A percentile compares a stretch with the other conserved stretches of the same genome.
Evolutionary conservation across 2,888 invertebrate species (phyloP).

Genomic region (Aphidius colemani): DNA sequence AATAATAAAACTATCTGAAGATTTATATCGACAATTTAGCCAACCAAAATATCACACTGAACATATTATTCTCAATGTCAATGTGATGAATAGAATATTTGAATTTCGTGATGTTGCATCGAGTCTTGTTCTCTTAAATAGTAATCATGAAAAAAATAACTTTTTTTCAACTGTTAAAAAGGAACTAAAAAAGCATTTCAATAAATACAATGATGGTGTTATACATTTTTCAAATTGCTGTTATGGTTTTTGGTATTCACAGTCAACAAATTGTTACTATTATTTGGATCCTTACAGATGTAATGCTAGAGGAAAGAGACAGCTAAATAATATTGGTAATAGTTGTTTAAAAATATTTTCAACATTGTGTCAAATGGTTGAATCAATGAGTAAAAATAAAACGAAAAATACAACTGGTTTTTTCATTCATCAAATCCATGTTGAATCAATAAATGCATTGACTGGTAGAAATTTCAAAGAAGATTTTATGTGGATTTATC

Average conservation of each 20-base stretch:
- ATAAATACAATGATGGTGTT: slow-evolving; percentile 44
- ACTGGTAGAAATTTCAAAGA: slow-evolving; percentile 44
- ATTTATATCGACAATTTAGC: slow-evolving; percentile 45
- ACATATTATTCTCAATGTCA: slow-evolving; percentile 49
- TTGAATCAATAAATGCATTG: slow-evolving; percentile 47
- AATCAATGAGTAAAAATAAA: slow-evolving; percentile 48
- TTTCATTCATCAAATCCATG: slow-evolving; percentile 51
- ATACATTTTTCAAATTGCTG: slow-evolving; percentile 56
- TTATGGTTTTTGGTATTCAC: slow-evolving; percentile 56
- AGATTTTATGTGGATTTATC: slow-evolving; percentile 56
- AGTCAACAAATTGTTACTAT: slow-evolving; percentile 47
- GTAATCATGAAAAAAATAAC: slow-evolving; percentile 37
- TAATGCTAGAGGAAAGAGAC: slow-evolving; percentile 42
- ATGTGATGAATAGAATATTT: slow-evolving; percentile 51
- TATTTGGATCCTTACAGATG: slow-evolving; percentile 55
- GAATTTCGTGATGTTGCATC: slow-evolving; percentile 50
- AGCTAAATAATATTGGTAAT: slow-evolving; percentile 33
- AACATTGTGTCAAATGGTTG: slow-evolving; percentile 46
- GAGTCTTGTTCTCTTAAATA: slow-evolving; percentile 35
- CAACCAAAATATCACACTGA: slow-evolving; percentile 48
- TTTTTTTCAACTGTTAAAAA: slow-evolving; percentile 39
- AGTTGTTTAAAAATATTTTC: slow-evolving; percentile 50
- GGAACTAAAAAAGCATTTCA: slow-evolving; percentile 44
- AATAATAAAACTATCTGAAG: slow-evolving; percentile 48
- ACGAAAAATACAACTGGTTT: slow-evolving; percentile 50